Percentiles rank a stretch among this genome's conserved stretches.
These are phyloP conservation scores for Trematomus loennbergii DNA, from an alignment of 2,113 vertebrate species.

Conservation along the genomic window DNA sequence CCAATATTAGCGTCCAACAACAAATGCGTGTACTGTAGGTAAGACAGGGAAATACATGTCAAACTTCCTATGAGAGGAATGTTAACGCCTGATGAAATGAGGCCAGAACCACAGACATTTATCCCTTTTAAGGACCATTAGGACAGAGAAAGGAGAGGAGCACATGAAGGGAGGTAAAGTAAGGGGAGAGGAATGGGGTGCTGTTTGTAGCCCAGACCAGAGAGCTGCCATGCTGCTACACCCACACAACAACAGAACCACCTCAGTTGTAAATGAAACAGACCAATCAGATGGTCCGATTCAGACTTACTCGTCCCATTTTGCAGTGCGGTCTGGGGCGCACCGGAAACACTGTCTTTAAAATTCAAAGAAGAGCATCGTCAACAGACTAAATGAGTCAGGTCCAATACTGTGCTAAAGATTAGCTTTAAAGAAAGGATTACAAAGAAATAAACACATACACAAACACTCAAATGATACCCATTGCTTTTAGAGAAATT, in stretches of 20 bases:
- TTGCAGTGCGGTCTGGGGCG: slow-evolving; percentile 93
- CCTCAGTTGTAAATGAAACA: slow-evolving; percentile 55
- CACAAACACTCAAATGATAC: neutral
- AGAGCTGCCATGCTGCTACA: slow-evolving; percentile 70
- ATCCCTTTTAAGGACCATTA: slow-evolving; percentile 14
- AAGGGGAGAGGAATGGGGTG: neutral
- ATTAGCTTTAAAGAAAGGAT: neutral
- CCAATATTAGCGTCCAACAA: neutral
- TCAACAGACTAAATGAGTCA: slow-evolving; percentile 51
- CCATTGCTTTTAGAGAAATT: too few relatives aligned
- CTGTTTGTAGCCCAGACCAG: slow-evolving; percentile 54
- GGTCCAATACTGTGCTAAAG: neutral
- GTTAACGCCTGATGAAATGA: slow-evolving; percentile 33
- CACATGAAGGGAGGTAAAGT: neutral
- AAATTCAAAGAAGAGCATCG: slow-evolving; percentile 79
- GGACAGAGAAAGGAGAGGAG: slow-evolving; percentile 3
- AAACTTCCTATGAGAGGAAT: neutral
- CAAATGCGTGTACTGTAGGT: neutral
- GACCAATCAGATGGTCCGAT: slow-evolving; percentile 62
- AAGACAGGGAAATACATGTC: neutral
- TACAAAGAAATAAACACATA: neutral
- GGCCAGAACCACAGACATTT: slow-evolving; percentile 21
- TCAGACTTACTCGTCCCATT: slow-evolving; percentile 89
- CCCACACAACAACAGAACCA: slow-evolving; percentile 71
- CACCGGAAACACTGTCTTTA: slow-evolving; percentile 91